phyloP scores from a whole-genome alignment of 64 coral and sea anemone genomes.

The Hydrozoanthus tunicans region DNA sequence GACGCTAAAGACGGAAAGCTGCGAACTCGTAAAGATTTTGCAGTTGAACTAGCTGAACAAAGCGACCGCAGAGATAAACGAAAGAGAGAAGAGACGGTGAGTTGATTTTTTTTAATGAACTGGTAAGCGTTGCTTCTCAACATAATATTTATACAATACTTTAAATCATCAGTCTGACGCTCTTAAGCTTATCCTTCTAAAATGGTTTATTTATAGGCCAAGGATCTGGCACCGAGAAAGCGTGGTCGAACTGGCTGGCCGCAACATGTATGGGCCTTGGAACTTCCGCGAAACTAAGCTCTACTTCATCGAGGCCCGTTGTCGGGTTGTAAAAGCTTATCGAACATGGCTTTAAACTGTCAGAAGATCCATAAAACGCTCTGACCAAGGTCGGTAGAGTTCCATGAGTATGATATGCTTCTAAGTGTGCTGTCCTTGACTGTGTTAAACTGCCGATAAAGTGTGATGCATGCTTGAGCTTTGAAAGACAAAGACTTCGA shows the following conservation, averaged over 20 bases:
- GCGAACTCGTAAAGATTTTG: conserved; percentile 77
- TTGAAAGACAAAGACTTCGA: background rate
- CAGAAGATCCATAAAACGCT: background rate
- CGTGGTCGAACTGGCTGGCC: conserved; percentile 91
- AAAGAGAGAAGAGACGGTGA: conserved; percentile 75
- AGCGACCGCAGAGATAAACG: conserved; percentile 83
- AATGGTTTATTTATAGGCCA: conserved; percentile 38
- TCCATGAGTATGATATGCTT: background rate
- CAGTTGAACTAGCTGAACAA: conserved; percentile 80
- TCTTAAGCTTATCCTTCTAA: background rate
- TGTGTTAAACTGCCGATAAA: background rate
- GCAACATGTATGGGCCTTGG: conserved; percentile 92
- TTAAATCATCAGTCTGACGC: background rate
- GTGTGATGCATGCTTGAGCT: conserved; percentile 4
- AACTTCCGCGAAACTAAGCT: conserved; percentile 55
- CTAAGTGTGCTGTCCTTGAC: background rate
- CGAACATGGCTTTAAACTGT: background rate
- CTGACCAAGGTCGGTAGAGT: background rate
- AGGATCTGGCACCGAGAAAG: conserved; percentile 76
- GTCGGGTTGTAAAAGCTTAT: background rate
- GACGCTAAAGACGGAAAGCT: conserved; percentile 80
- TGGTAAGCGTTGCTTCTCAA: background rate
- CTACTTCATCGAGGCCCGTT: background rate
- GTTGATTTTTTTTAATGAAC: conserved; percentile 12
- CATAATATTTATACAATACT: background rate